Conservation (phyloP, 2,888 invertebrate species). For the Orthonychiurus folsomi region DNA sequence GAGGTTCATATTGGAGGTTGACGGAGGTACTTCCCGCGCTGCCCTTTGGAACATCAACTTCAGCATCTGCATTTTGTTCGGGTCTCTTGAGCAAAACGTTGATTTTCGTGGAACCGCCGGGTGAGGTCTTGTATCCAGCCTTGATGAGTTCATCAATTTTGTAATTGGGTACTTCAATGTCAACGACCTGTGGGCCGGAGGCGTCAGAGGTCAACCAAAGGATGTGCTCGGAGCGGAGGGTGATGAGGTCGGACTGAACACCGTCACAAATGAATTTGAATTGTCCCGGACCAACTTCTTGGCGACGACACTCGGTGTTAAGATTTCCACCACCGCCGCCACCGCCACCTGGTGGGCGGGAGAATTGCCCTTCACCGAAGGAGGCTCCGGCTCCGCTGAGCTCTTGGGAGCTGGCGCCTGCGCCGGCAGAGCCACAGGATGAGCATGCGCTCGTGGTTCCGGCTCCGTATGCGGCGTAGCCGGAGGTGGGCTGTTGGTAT, state of each 20-base stretch:
- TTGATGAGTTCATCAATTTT: conserved; percentile 36
- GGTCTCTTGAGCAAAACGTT: conserved; percentile 36
- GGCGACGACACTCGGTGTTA: conserved; percentile 25
- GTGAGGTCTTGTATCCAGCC: conserved; percentile 29
- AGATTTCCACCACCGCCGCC: conserved; percentile 25
- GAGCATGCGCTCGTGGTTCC: neutral
- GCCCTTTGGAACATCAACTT: conserved; percentile 22
- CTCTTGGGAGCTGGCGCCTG: neutral
- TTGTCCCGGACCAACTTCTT: conserved; percentile 24
- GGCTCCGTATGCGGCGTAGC: neutral
- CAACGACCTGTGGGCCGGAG: conserved; percentile 25
- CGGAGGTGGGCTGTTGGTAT: neutral
- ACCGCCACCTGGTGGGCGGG: neutral
- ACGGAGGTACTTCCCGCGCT: conserved; percentile 22
- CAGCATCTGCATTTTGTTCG: conserved; percentile 30
- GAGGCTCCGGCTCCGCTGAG: neutral
- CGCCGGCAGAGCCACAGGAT: neutral
- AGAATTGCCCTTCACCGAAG: neutral
- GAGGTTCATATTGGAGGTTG: conserved; percentile 32
- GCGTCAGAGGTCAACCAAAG: conserved; percentile 29
- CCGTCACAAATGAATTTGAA: conserved; percentile 28
- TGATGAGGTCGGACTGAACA: conserved; percentile 27
- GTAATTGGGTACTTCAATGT: conserved; percentile 37
- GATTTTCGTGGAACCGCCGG: conserved; percentile 24
- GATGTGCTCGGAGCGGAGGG: conserved; percentile 30